Conservation (phyloP, 2,797 vertebrate species). For the Hippocampus kuda region DNA sequence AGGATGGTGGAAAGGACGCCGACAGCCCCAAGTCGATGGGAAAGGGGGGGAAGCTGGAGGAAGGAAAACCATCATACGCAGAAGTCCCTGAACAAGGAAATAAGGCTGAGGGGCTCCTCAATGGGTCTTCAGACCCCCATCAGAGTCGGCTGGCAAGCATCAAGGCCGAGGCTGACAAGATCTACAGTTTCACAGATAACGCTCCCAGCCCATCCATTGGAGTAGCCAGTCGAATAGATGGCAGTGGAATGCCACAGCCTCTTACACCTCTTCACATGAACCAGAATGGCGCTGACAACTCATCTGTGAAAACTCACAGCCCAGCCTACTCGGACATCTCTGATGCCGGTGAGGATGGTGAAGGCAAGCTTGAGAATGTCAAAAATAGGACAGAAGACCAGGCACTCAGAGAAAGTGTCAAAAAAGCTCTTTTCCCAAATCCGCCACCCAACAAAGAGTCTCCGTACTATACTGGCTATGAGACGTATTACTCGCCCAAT, state of each 20-base stretch:
- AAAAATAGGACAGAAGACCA: constrained; percentile 88
- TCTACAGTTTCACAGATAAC: constrained; percentile 97
- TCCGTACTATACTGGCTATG: constrained; percentile 85
- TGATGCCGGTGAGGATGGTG: constrained; percentile 92
- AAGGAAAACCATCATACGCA: constrained; percentile 81
- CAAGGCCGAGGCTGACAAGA: constrained; percentile 96
- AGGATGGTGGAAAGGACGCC: constrained; percentile 78
- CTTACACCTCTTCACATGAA: constrained; percentile 84
- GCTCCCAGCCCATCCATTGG: constrained; percentile 95
- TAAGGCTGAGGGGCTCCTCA: constrained; percentile 81
- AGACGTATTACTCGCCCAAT: constrained; percentile 88
- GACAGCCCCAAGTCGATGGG: constrained; percentile 80
- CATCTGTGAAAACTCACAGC: constrained; percentile 94
- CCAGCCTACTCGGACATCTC: constrained; percentile 98
- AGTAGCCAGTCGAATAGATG: constrained; percentile 84
- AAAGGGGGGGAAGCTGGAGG: constrained; percentile 80
- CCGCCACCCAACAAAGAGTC: constrained; percentile 87
- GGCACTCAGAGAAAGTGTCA: constrained; percentile 82
- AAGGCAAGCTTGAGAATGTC: constrained; percentile 79
- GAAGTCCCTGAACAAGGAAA: constrained; percentile 71
- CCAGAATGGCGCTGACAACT: constrained; percentile 92
- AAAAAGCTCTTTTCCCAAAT: constrained; percentile 86
- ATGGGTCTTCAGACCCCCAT: constrained; percentile 86
- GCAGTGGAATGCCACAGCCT: constrained; percentile 76
- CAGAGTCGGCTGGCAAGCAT: constrained; percentile 97